These are phyloP conservation scores for Agonopterix subpropinquella DNA, from an alignment of 2,888 invertebrate species.

Conservation along the genomic window DNA sequence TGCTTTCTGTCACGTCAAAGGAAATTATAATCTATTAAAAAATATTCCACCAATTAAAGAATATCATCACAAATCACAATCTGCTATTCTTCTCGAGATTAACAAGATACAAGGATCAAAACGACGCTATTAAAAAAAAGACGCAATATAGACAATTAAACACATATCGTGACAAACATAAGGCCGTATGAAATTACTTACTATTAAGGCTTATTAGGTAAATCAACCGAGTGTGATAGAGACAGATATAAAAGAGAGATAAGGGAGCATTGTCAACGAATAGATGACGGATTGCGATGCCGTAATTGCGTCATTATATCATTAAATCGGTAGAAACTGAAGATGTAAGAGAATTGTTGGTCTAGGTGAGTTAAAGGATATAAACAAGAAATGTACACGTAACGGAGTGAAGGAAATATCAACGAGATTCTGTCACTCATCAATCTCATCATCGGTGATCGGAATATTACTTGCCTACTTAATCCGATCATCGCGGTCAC, in stretches of 20 bases:
- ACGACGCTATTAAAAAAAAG: slow-evolving; percentile 13
- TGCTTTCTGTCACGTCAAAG: too few relatives aligned
- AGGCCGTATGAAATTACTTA: slow-evolving; percentile 42
- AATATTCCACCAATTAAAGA: too few relatives aligned
- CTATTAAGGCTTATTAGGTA: slow-evolving; percentile 33
- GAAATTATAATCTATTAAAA: too few relatives aligned
- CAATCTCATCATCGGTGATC: too few relatives aligned
- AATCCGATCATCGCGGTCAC: too few relatives aligned
- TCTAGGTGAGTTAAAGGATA: too few relatives aligned
- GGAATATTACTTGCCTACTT: too few relatives aligned
- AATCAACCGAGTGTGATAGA: slow-evolving; percentile 42
- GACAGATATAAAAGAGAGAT: slow-evolving; percentile 33
- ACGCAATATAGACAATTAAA: slow-evolving; percentile 31
- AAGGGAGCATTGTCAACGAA: slow-evolving; percentile 17
- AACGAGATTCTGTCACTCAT: too few relatives aligned
- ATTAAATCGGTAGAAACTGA: slow-evolving; percentile 25
- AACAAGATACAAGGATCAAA: slow-evolving; percentile 12
- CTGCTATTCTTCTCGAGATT: background rate
- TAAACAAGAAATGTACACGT: too few relatives aligned
- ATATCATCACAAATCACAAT: background rate
- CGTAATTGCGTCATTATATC: slow-evolving; percentile 22
- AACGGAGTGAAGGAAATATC: too few relatives aligned
- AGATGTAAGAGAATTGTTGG: background rate
- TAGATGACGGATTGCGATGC: slow-evolving; percentile 13
- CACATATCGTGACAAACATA: slow-evolving; percentile 48